Evolutionary conservation across 2,797 vertebrate genomes (phyloP), one percentile per base, ranked within the genome.

Genomic region (Fundulus diaphanus): DNA sequence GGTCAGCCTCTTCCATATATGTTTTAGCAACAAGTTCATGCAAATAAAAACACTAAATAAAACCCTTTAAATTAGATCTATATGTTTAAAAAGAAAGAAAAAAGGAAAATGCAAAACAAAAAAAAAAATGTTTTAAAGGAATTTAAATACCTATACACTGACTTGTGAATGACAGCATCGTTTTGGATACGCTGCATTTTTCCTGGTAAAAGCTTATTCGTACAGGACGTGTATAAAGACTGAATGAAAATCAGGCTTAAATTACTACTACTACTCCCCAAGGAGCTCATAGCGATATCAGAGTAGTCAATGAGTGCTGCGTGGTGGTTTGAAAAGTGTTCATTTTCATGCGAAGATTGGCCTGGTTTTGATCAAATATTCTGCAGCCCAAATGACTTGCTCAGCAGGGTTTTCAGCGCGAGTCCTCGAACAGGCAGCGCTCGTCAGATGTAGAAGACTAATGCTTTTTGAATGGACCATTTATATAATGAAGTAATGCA

Each of bases 291-390:
- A 66, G 56, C 77, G 59, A 85, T 73, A 79, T 85, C 76, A 70
- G 68, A 79, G 74, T 16, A 80, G 65, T 81, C 76, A 42, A 75
- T 33, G 51, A 72, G 81, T 54, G 75, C 73, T 80, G 70, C 80
- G 76, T 13, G 29, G 24, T 74, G 66, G 69, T 70, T 77, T 83
- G 51, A 83, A 86, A 84, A 59, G 56, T 4, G 22, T 70, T 73
- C n/a, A 74, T 87, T 88, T 89, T 84, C 72, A 84, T 74, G 85
- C 67, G 65, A 61, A 68, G 73, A 79, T 44, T 76, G 74, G 82
- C 75, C 74, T 74, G 70, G 76, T 89, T 90, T 77, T 86, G 77
- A 89, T 88, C 37, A 85, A 86, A 85, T 81, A 77, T 85, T 85
- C 75, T 63, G 78, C 82, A 73, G 74, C 70, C 82, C 79, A 89